Conservation (phyloP, 2,113 vertebrate species). For the Quiscalus mexicanus region DNA sequence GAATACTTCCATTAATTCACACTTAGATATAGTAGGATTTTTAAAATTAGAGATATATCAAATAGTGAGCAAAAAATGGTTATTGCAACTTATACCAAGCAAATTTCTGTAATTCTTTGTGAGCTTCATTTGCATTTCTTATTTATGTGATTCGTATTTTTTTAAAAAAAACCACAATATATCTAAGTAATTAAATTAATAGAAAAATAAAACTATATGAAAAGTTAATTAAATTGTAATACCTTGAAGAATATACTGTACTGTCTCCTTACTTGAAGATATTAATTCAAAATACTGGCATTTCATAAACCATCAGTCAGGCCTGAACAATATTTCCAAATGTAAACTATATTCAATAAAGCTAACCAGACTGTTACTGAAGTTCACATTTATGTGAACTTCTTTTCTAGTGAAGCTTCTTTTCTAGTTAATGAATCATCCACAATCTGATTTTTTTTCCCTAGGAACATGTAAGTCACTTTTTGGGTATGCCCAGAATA, state of each 20-base stretch:
- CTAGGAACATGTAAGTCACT: background rate
- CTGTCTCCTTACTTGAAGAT: background rate
- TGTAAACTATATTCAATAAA: background rate
- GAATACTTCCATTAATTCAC: background rate
- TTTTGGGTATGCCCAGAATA: background rate
- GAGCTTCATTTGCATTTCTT: background rate
- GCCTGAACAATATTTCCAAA: background rate
- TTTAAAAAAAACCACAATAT: background rate
- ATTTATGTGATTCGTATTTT: background rate
- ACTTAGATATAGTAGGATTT: background rate
- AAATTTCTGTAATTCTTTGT: background rate
- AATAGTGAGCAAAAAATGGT: background rate
- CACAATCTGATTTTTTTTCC: background rate
- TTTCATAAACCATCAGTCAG: background rate
- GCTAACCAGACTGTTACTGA: background rate
- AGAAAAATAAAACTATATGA: background rate
- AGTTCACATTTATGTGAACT: background rate
- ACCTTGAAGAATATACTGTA: background rate
- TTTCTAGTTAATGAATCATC: background rate
- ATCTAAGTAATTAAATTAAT: background rate
- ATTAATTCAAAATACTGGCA: background rate
- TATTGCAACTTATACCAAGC: background rate
- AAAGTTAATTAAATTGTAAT: background rate
- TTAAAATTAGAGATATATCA: background rate
- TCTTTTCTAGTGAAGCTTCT: background rate